A percentile compares a stretch with the other conserved stretches of the same genome.
These are phyloP conservation scores for Pterostichus madidus DNA, from an alignment of 2,888 invertebrate species.

Conservation along the genomic window DNA sequence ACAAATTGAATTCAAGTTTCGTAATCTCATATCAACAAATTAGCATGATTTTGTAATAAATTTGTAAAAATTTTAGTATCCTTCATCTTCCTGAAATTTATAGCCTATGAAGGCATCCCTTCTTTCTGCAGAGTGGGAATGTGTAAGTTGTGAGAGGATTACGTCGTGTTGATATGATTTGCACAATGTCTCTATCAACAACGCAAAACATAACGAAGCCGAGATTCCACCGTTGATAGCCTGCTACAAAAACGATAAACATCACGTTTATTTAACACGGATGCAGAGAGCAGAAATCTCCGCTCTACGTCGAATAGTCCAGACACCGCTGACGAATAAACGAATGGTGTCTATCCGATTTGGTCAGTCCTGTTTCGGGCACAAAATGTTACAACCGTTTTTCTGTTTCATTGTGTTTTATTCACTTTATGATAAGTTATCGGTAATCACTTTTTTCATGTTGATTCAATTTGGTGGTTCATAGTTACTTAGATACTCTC, in stretches of 20 bases:
- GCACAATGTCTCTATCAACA: slow-evolving; percentile 50
- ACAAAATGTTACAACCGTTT: background rate
- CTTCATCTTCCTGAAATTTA: background rate
- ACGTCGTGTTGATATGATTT: slow-evolving; percentile 30
- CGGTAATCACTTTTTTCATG: no score
- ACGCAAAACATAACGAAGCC: slow-evolving; percentile 34
- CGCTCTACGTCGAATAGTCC: background rate
- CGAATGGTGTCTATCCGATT: background rate
- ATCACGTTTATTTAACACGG: slow-evolving; percentile 40
- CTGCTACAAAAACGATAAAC: slow-evolving; percentile 35
- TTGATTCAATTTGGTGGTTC: no score
- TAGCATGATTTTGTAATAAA: slow-evolving; percentile 1
- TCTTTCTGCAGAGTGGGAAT: no score
- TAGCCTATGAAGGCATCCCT: background rate
- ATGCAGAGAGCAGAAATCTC: slow-evolving; percentile 24
- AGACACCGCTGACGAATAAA: background rate
- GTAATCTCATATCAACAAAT: background rate
- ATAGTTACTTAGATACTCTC: no score
- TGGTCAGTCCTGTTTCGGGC: background rate
- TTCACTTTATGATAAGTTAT: no score
- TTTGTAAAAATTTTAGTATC: background rate
- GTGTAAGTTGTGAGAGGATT: slow-evolving; percentile 19
- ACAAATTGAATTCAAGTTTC: no score
- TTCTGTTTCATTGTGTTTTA: no score
- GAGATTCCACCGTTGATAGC: slow-evolving; percentile 24